Conservation (phyloP, 1,140 invertebrate genomes). For the Acromyrmex heyeri region DNA sequence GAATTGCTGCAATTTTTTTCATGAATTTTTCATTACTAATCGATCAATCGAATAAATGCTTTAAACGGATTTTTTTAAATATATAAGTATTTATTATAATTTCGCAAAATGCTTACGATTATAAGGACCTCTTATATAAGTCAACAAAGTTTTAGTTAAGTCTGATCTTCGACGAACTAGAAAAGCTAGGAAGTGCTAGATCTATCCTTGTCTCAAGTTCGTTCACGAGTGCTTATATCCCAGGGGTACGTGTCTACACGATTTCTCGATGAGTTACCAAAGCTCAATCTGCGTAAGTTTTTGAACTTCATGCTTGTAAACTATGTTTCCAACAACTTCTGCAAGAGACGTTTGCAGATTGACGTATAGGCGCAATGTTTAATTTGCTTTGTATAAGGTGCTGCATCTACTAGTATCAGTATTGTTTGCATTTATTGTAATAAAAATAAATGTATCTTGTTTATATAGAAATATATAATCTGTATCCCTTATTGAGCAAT, state of each 20-base stretch:
- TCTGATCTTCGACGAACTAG: conserved; percentile 5
- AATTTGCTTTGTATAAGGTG: neutral
- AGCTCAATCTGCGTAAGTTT: conserved; percentile 51
- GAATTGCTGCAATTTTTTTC: neutral
- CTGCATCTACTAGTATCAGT: neutral
- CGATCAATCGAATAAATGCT: neutral
- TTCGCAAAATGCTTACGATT: conserved; percentile 3
- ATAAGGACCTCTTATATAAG: neutral
- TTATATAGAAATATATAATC: neutral
- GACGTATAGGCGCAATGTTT: neutral
- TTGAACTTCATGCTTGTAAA: conserved; percentile 43
- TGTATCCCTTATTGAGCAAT: neutral
- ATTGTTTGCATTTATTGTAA: neutral
- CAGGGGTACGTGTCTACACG: conserved; percentile 7
- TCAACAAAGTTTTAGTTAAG: conserved; percentile 30
- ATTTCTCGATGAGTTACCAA: conserved; percentile 50
- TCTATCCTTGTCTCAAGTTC: conserved; percentile 37
- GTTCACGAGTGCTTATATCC: conserved; percentile 26
- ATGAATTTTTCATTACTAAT: neutral
- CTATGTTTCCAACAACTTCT: neutral
- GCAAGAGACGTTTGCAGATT: conserved; percentile 23
- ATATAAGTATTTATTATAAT: neutral
- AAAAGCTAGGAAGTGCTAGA: conserved; percentile 25
- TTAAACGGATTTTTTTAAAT: neutral
- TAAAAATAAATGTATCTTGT: neutral